Evolutionary conservation across 2,888 invertebrate species (phyloP).

Genomic region (Synanthedon andrenaeformis): DNA sequence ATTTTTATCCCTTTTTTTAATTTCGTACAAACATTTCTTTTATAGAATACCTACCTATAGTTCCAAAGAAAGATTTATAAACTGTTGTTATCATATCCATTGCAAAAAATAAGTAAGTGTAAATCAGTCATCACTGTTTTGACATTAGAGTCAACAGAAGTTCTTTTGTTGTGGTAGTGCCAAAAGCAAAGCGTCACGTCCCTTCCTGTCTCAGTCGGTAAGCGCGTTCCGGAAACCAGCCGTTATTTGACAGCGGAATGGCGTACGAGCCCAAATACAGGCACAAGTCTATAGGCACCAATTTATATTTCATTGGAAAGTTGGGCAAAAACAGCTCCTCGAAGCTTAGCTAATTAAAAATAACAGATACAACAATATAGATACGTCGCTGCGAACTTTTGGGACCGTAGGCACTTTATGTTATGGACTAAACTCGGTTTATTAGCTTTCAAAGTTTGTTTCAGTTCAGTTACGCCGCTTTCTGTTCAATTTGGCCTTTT

Average conservation of each 20-base stretch:
- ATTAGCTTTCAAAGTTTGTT: constrained; percentile 15
- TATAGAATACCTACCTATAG: too few relatives aligned
- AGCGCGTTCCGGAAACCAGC: neutral
- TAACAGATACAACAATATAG: neutral
- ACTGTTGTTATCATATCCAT: too few relatives aligned
- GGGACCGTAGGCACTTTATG: neutral
- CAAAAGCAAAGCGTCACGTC: constrained; percentile 2
- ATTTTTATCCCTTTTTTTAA: too few relatives aligned
- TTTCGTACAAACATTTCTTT: too few relatives aligned
- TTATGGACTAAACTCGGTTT: constrained; percentile 1
- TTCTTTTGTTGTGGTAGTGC: neutral
- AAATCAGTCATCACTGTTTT: neutral
- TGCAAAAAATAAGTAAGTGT: neutral
- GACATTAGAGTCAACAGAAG: neutral
- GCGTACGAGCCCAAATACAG: neutral
- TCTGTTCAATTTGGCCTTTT: constrained; percentile 22
- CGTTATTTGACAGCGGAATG: neutral
- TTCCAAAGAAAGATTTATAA: too few relatives aligned
- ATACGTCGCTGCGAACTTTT: neutral
- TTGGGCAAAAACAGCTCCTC: neutral
- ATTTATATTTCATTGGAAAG: neutral
- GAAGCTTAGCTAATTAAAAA: neutral
- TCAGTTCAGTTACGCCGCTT: constrained; percentile 12
- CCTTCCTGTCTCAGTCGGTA: constrained; percentile 2
- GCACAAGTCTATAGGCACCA: neutral